A percentile compares a stretch with the other conserved stretches of the same genome.
Conservation (phyloP, 2,797 vertebrate species). For the Aeoliscus strigatus region DNA sequence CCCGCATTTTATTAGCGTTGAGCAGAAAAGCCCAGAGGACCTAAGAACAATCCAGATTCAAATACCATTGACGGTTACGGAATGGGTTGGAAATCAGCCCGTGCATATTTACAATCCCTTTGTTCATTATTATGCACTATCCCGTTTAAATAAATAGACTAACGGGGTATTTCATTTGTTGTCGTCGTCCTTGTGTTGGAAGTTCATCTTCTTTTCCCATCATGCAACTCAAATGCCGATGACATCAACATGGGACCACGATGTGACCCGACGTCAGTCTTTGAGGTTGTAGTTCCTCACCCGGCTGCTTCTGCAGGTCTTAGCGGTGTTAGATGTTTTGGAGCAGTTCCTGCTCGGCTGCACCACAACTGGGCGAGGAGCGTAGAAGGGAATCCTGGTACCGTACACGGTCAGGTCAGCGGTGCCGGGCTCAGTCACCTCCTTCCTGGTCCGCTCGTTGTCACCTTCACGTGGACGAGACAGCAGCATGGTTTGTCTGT, state of each 20-base stretch:
- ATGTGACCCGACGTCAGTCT: slow-evolving; percentile 73
- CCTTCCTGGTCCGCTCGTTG: slow-evolving; percentile 14
- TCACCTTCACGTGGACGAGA: slow-evolving; percentile 32
- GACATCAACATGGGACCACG: not conserved
- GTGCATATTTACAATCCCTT: no score
- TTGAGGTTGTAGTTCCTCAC: slow-evolving; percentile 88
- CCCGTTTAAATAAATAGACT: no score
- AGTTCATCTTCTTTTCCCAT: no score
- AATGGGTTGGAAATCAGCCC: no score
- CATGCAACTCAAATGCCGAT: not conserved
- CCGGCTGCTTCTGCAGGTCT: slow-evolving; percentile 56
- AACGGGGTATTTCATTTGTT: no score
- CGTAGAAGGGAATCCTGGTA: slow-evolving; percentile 14
- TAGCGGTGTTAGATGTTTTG: slow-evolving; percentile 29
- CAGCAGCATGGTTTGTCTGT: not conserved
- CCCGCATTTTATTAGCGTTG: no score
- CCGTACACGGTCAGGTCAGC: slow-evolving; percentile 22
- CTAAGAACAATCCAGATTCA: no score
- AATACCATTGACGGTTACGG: no score
- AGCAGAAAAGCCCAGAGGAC: no score
- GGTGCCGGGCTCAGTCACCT: slow-evolving; percentile 2
- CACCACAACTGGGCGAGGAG: not conserved
- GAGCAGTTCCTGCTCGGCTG: slow-evolving; percentile 58
- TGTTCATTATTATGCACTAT: no score
- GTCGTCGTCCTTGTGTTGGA: no score